Evolutionary conservation across 1,140 invertebrate species (phyloP), one percentile per base, ranked within the genome.

Genomic region (Chrysomallon squamiferum): DNA sequence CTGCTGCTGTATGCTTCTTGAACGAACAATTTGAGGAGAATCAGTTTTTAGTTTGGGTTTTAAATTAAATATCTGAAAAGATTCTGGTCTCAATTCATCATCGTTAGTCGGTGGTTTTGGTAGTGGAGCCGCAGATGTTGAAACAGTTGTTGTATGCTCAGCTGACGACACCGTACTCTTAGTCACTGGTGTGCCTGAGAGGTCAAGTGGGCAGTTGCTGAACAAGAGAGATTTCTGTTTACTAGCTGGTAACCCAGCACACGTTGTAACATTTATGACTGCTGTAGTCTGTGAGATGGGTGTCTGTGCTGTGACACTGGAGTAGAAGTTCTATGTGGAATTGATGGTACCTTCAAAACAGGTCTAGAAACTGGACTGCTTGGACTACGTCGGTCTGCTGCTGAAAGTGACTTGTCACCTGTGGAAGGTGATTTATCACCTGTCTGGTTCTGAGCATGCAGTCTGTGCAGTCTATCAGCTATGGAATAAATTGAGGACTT

Each of bases 41-140:
- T 54, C 22, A 27, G 50, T 25, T 18, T 30, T 27, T 54, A 13
- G 50, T 54, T 54, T 54, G n/a, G 50, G 50, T 54, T 54, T 54
- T 54, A 54, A 27, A 30, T 54, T 54, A 27, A 54, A 54, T 54
- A 54, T 54, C 29, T 54, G 22, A 30, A 54, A 54, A 22, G 50
- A 25, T 27, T 54, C 50, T 0, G 50, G 50, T 27, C 22, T 25
- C 4, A 54, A 22, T 27, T 54, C 50, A 20, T 54, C 50, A 54
- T 25, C 7, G 22, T 18, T 30, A 27, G n/a, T 54, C 25, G 18
- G n/a, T 54, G 50, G 50, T 18, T 18, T 47, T 47, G 45, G 25
- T 30, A 27, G n/a, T 54, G 50, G 50, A 20, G 50, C 18, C 13
- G n/a, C 15, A 20, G 50, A 54, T 27, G 50, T 18, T 7, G 25